A percentile compares a stretch with the other conserved stretches of the same genome.
These are phyloP conservation scores for Steatocranus sp. DNA, from an alignment of 2,797 vertebrate genomes.

Conservation along the genomic window DNA sequence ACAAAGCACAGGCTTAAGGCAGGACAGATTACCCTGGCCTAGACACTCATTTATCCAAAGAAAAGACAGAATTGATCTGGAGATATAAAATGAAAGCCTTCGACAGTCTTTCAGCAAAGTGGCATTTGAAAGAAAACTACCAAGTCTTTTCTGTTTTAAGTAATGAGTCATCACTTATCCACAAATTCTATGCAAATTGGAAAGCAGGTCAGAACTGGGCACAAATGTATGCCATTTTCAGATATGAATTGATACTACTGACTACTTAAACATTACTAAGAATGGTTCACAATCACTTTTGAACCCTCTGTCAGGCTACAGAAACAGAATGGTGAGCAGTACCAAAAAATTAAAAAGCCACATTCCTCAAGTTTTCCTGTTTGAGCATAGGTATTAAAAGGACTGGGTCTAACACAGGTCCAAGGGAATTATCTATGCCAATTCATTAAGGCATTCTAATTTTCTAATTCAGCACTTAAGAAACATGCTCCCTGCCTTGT, in stretches of 20 bases:
- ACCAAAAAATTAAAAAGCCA: not conserved
- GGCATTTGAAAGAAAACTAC: conserved; percentile 27
- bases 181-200: conserved; percentile 42
- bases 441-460: not conserved
- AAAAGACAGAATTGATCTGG: conserved; percentile 49
- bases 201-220: not conserved
- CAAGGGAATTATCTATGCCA: not conserved
- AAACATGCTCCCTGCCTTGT: not conserved
- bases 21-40: conserved; percentile 43
- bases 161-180: conserved; percentile 3
- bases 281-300: not conserved
- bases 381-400: not conserved
- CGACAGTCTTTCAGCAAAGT: conserved; percentile 27
- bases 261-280: not conserved
- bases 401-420: not conserved
- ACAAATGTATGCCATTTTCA: not conserved
- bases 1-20: conserved; percentile 56
- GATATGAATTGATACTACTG: not conserved
- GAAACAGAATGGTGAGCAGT: not conserved
- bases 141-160: conserved; percentile 17
- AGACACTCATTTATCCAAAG: conserved; percentile 55
- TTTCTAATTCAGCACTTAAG: not conserved
- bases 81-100: conserved; percentile 48
- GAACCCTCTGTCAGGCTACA: not conserved
- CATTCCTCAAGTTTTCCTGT: not conserved